Percentiles rank a stretch among this genome's conserved stretches.
These are phyloP conservation scores for Rhabdomys pumilio DNA, from an alignment of 2,797 vertebrate species.

Conservation along the genomic window DNA sequence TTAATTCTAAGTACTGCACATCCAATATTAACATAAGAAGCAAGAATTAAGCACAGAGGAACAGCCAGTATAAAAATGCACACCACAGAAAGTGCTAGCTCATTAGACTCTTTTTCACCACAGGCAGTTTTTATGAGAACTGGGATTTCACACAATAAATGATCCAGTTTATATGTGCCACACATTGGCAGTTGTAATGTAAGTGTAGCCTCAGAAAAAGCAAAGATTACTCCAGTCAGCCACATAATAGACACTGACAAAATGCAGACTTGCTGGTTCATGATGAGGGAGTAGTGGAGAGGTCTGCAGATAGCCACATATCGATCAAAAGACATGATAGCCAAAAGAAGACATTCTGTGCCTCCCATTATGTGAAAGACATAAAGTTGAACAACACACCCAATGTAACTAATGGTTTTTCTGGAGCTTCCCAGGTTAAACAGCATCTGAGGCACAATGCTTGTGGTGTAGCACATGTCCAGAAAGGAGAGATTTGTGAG, in stretches of 20 bases:
- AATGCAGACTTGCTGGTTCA: too few relatives aligned
- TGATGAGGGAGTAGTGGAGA: too few relatives aligned
- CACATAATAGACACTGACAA: too few relatives aligned
- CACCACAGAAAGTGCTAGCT: conserved; percentile 61
- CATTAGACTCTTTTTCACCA: conserved; percentile 22
- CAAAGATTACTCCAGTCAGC: too few relatives aligned
- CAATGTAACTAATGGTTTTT: too few relatives aligned
- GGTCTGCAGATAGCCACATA: conserved; percentile 37
- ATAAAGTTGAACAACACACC: conserved; percentile 66
- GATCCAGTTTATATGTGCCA: conserved; percentile 64
- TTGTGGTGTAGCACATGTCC: conserved; percentile 72
- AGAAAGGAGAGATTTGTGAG: conserved; percentile 79
- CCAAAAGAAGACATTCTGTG: conserved; percentile 73
- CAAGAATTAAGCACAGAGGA: conserved; percentile 82
- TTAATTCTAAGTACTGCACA: conserved; percentile 62
- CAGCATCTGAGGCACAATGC: conserved; percentile 60
- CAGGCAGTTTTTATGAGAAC: conserved; percentile 74
- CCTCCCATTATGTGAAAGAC: conserved; percentile 66
- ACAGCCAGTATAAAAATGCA: conserved; percentile 67
- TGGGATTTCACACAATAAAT: conserved; percentile 73
- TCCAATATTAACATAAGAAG: conserved; percentile 77
- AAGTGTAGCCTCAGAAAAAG: too few relatives aligned
- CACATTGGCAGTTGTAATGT: background rate
- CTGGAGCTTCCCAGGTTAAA: conserved; percentile 47
- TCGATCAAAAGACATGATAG: conserved; percentile 71